Evolutionary conservation across 2,113 vertebrate species (phyloP).

Genomic region (Muntiacus muntjak): DNA sequence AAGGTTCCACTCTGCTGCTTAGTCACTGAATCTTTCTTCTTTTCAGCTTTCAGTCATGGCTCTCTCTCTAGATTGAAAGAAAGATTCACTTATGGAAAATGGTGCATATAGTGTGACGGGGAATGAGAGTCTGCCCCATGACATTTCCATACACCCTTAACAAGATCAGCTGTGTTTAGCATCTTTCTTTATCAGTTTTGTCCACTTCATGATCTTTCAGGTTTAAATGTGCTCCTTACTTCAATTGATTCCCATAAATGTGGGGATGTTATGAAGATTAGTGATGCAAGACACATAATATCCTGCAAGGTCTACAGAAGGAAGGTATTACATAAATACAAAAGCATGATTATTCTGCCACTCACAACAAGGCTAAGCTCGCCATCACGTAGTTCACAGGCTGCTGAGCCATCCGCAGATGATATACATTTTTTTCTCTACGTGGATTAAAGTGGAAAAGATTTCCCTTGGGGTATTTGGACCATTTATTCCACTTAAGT

Average conservation of each 20-base stretch:
- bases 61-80: conserved; percentile 55
- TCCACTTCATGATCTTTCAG: conserved; percentile 24
- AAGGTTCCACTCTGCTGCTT: conserved; percentile 68
- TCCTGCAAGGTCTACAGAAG: background rate
- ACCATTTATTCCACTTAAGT: conserved; percentile 1
- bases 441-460: conserved; percentile 1
- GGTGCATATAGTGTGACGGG: conserved; percentile 47
- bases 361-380: background rate
- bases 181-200: conserved; percentile 34
- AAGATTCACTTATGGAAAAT: conserved; percentile 44
- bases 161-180: conserved; percentile 18
- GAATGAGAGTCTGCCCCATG: conserved; percentile 28
- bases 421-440: conserved; percentile 1
- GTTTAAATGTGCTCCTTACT: conserved; percentile 24
- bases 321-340: conserved; percentile 33
- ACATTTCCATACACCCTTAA: conserved; percentile 46
- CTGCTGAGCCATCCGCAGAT: background rate
- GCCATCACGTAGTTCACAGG: background rate
- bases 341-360: conserved; percentile 45
- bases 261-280: conserved; percentile 32
- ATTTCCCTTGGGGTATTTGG: conserved; percentile 33
- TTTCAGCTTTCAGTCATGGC: conserved; percentile 70
- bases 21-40: conserved; percentile 47
- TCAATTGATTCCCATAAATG: conserved; percentile 11
- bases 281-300: conserved; percentile 4